These are phyloP conservation scores for Andrena trimmerana DNA, from an alignment of 2,888 invertebrate genomes.

Conservation along the genomic window DNA sequence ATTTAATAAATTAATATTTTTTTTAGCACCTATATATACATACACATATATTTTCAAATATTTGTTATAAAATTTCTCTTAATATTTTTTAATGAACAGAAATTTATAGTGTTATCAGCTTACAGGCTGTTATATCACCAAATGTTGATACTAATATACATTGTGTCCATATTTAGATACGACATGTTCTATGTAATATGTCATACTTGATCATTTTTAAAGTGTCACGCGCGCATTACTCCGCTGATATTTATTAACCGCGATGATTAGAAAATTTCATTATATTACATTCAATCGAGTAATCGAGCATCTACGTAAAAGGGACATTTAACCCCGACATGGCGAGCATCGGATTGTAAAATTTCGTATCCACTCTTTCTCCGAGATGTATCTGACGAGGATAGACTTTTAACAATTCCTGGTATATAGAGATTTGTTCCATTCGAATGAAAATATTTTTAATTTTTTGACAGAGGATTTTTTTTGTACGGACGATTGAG, in stretches of 20 bases:
- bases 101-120: conserved; percentile 69
- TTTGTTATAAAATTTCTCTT: conserved; percentile 69
- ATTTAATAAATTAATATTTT: conserved; percentile 70
- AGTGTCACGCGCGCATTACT: conserved; percentile 61
- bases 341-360: conserved; percentile 23
- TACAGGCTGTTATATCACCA: conserved; percentile 58
- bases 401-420: conserved; percentile 45
- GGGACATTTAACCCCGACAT: conserved; percentile 4
- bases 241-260: conserved; percentile 35
- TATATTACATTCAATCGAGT: conserved; percentile 17
- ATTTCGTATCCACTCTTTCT: conserved; percentile 27
- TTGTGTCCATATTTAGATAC: conserved; percentile 56
- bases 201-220: conserved; percentile 47
- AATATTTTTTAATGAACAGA: conserved; percentile 63
- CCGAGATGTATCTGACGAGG: conserved; percentile 31
- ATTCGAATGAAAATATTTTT: conserved; percentile 37
- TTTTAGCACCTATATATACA: conserved; percentile 58
- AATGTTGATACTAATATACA: conserved; percentile 70
- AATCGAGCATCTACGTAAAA: conserved; percentile 13
- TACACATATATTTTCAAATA: conserved; percentile 60
- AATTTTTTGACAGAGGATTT: conserved; percentile 63
- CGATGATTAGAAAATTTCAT: neutral
- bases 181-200: conserved; percentile 54
- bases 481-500: conserved; percentile 63
- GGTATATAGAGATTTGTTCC: conserved; percentile 70